Base-by-base conservation (phyloP, 2,888 invertebrate genomes). In the Lobophora halterata region DNA sequence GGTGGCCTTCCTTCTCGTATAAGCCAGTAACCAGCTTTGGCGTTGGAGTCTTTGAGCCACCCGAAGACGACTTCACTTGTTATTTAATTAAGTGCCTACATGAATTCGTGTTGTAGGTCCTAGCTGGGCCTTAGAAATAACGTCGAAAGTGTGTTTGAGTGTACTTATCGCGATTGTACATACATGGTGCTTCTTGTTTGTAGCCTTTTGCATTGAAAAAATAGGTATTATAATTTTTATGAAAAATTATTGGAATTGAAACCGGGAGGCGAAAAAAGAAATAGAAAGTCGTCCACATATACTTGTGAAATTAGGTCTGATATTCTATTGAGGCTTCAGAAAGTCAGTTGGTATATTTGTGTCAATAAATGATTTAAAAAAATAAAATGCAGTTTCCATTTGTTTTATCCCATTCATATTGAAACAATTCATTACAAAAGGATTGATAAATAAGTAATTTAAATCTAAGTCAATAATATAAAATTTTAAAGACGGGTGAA, bases 401-500 rank as follows among this genome's bases (percentile, higher is more conserved):
- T 65, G 55, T 66, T 76, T 77, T 80, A 72, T 76, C 67, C 80
- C 79, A 80, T 80, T 81, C 76, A 80, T 81, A 76, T 79, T 75
- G 78, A 80, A 82, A 78, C 79, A 63, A 83, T 74, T 79, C 71
- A 79, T 76, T 79, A 76, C 75, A 77, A 79, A 78, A 79, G 73
- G 73, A 70, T 68, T 82, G 82, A 87, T 88, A 88, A 88, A 88
- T 88, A 88, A 86, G 82, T 88, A 87, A 87, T 86, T 83, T 80
- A 53, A 52, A 38, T 85, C 87, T 86, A 87, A 76, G 76, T 87
- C 82, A 80, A 80, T 87, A 78, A 85, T 88, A 88, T 86, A 88
- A 88, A 88, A 86, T 73, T 85, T 88, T 73, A 83, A 75, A 87
- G 85, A 87, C 86, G 85, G 87, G 87, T 83, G 86, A 85, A 80